Base-by-base conservation (phyloP, 2,888 invertebrate species). In the Orgyia antiqua region DNA sequence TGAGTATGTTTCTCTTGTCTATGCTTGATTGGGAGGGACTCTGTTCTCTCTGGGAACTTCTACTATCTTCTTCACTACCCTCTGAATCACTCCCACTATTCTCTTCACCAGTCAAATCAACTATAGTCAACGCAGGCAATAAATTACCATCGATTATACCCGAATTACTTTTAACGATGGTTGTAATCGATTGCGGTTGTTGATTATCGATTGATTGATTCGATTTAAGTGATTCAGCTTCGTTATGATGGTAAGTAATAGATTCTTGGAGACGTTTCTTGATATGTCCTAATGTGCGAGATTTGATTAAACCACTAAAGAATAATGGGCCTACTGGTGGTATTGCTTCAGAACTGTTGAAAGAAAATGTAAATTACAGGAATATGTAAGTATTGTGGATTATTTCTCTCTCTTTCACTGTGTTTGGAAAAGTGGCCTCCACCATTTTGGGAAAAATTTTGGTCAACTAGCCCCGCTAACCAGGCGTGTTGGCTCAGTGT, bases 231-330 rank as follows among this genome's bases (percentile, higher is more conserved):
- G 40, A 30, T 13, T 61, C 59, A 0, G 51, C 45, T 46, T 75
- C 66, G 27, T 39, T 62, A 13, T 59, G 57, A 33, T 87, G 87
- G 31, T 77, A 67, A 0, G 54, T 23, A 0, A 65, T 63, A 0
- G 69, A 58, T 13, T 86, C 80, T 42, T 64, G 59, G 0, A 87
- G 58, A 1, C 69, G 60, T 35, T 66, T 68, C 39, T 74, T 78
- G 1, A 86, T 58, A 34, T 76, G 74, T 0, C 50, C 28, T 2
- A 84, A 47, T 1, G 67, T 61, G 2, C 80, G 65, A 0, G 84
- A 72, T 40, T 87, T 87, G 7, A 76, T 59, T 9, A 86, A 34
- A 0, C 87, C 87, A 44, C 76, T 75, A 58, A 80, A 87, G 66
- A 83, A 82, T 11, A 84, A 41, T 0, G 80, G 78, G 0, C 87